Base-by-base conservation (phyloP, 2,797 vertebrate species). In the Monodelphis domestica region DNA sequence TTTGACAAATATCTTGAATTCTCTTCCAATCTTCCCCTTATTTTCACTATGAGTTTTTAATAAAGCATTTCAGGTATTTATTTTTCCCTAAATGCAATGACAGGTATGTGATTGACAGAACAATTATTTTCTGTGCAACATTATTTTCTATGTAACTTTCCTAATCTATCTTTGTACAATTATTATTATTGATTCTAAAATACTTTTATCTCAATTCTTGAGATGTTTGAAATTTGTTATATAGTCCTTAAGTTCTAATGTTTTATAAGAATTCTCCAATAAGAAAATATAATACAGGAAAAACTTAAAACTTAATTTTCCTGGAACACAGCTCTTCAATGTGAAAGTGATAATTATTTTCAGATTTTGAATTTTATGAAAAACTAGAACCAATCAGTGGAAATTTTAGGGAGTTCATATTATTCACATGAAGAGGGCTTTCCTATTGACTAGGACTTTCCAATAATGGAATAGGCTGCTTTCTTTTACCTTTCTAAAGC, bases 121-220 rank as follows among this genome's bases (percentile, higher is more conserved):
- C 45, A 94, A 89, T 89, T 0, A 63, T 52, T 52, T 70, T 92
- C 1, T 91, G 94, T 94, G 14, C 50, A 93, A 87, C 3, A n/a
- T 90, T 95, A 59, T 95, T 95, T 54, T 88, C 28, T 38, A 78
- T 91, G 55, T 92, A 95, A 95, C 52, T 93, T 90, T 55, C 90
- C 0, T 29, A 84, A 93, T 95, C 52, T 10, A 54, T 87, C 30
- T 15, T 55, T 55, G n/a, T 55, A 91, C 53, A 93, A 91, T 90
- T 89, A 96, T 92, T 30, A 51, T 1, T 91, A 3, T 0, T 53
- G 2, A 55, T 97, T 95, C 95, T 96, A 54, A 1, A 90, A 0
- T 87, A 10, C 0, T 50, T 94, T 90, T 94, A 26, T 1, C 15
- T 63, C 0, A 38, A 4, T 95, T 97, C 10, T 28, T 95, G 29